Evolutionary conservation across 2,113 vertebrate genomes (phyloP).

Genomic region (Caranx ignobilis): DNA sequence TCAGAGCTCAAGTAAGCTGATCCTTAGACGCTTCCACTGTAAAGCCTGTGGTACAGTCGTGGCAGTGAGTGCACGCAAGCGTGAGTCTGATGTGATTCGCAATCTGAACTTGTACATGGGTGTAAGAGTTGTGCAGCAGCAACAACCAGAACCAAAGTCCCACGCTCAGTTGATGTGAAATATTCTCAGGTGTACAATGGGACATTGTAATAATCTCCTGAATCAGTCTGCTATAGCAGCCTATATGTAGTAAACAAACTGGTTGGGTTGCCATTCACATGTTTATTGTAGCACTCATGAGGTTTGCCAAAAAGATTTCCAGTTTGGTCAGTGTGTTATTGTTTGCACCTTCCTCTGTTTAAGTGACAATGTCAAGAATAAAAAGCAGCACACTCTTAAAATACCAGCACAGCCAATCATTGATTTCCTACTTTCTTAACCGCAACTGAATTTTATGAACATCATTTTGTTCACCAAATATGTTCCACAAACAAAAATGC

Average conservation of each 20-base stretch:
- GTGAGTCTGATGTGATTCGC: not conserved
- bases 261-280: not conserved
- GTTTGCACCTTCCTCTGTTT: not conserved
- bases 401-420: not conserved
- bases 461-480: constrained; percentile 9
- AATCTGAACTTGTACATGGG: not conserved
- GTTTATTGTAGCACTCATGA: not conserved
- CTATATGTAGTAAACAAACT: not conserved
- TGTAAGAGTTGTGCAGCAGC: not conserved
- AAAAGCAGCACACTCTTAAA: not conserved
- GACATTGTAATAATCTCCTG: not conserved
- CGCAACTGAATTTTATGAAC: constrained; percentile 4
- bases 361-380: not conserved
- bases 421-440: constrained; percentile 11
- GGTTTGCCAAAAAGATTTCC: not conserved
- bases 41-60: not conserved
- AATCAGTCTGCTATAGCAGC: not conserved
- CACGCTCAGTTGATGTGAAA: not conserved
- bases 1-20: constrained; percentile 26
- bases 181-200: not conserved
- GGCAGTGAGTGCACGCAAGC: constrained; percentile 22
- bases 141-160: not conserved
- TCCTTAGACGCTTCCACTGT: constrained; percentile 1
- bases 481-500: constrained; percentile 11
- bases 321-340: not conserved